Base-by-base conservation (phyloP, 2,113 vertebrate species). In the Hydrochoerus hydrochaeris region DNA sequence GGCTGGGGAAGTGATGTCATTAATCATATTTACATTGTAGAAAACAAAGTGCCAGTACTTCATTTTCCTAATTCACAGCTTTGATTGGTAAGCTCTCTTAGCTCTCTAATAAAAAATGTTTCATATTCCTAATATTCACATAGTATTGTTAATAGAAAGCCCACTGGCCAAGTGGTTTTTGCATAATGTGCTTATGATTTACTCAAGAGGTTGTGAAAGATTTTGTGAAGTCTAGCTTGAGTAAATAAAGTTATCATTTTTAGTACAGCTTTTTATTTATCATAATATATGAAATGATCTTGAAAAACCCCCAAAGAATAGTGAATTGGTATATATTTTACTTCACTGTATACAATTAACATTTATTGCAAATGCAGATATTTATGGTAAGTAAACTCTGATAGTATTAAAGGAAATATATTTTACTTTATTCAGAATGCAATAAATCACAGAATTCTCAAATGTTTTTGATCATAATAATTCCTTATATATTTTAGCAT, bases 241-340 rank as follows among this genome's bases (percentile, higher is more conserved):
- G 46, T 62, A 52, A 73, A 92, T 95, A 92, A 91, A 93, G 89
- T 91, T 62, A 92, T 65, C 52, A 69, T 94, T 96, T 96, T 83
- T 97, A 89, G 84, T 84, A 57, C 46, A 93, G 85, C 16, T 41
- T 91, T 85, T 88, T 88, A 65, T 96, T 95, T 91, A 83, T 91
- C 83, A 38, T 65, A 81, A 13, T 46, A 71, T 32, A 57, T 75
- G 80, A 94, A 96, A 65, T 80, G 3, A 62, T 83, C 28, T 41
- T 65, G 75, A 85, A 91, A 62, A 49, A 13, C 30, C 75, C 54
- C 63, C 63, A 71, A 78, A 92, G 88, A 63, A 80, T 62, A 24
- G 46, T 57, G 19, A 88, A 73, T 30, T 94, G n/a, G 94, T 67
- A 52, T 5, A n/a, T 81, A 57, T 95, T 82, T 95, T 63, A 20